These are phyloP conservation scores for Chelonus formosanus DNA, from an alignment of 2,888 invertebrate genomes.

Conservation along the genomic window DNA sequence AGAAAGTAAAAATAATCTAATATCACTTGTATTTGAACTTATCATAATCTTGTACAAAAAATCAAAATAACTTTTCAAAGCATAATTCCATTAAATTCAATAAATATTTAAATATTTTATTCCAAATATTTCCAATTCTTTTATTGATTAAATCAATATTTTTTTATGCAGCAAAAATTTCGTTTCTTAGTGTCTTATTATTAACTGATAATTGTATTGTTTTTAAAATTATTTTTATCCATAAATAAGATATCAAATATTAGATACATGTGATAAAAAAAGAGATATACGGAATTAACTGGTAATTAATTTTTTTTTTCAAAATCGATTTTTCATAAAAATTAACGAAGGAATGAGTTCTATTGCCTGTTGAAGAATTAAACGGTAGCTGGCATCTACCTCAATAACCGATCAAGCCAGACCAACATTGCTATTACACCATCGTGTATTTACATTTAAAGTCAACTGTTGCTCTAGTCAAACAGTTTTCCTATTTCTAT, in stretches of 20 bases:
- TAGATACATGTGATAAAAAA: constrained; percentile 4
- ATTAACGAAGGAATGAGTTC: constrained; percentile 56
- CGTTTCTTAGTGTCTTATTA: no score
- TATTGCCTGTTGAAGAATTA: constrained; percentile 56
- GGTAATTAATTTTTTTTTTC: constrained; percentile 49
- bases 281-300: not conserved
- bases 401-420: constrained; percentile 61
- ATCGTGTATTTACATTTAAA: constrained; percentile 60
- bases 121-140: no score
- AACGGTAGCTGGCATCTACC: constrained; percentile 54
- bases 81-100: no score
- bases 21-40: no score
- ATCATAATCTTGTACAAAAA: no score
- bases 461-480: constrained; percentile 45
- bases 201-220: no score
- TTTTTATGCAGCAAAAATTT: no score
- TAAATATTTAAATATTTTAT: no score
- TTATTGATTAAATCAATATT: no score
- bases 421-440: constrained; percentile 55
- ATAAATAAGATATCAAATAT: constrained; percentile 1
- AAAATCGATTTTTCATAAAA: not conserved
- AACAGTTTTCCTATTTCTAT: not conserved
- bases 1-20: no score
- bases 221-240: no score
- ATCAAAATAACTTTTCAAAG: no score